Evolutionary conservation across 2,113 vertebrate genomes (phyloP), one percentile per base, ranked within the genome.

Genomic region (Cichladusa arquata): DNA sequence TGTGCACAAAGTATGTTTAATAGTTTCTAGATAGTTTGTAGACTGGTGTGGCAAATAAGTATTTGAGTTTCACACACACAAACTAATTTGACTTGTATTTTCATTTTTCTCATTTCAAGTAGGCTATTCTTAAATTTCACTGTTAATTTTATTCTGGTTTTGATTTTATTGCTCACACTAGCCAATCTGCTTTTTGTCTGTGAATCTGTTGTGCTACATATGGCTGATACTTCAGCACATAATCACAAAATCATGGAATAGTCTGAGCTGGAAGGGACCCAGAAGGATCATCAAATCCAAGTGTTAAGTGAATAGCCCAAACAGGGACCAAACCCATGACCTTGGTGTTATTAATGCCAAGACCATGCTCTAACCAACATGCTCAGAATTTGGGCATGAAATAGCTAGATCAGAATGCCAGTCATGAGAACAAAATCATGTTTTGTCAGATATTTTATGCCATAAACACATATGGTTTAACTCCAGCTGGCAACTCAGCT

Each of bases 1-100:
- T 67, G 2, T n/a, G 7, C 20, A 8, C 1, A 16, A 12, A 28
- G 0, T 61, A 38, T 14, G 7, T 23, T 44, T 11, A 34, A 24
- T 18, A 50, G 3, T 2, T 72, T 58, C 28, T 56, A 65, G 8
- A 31, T 17, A 24, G 7, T 34, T 65, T 66, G 14, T 50, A 38
- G 22, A 38, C 14, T 2, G 1, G 12, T 51, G 16, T 56, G 12
- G 8, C 5, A 88, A 74, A 48, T 5, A 53, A 3, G 3, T 38
- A 58, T 8, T 42, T 81, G 28, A 29, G 9, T 26, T 50, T 36
- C 40, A 22, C 2, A 16, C 9, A 5, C 8, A 12, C 2, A 76
- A 58, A 28, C 5, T 67, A 50, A 1, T 7, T 56, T 8, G 5
- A 48, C 6, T 57, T 8, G 8, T 22, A 26, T 58, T 66, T 29